Conservation (phyloP, 1,140 invertebrate species). For the Bactericera cockerelli region DNA sequence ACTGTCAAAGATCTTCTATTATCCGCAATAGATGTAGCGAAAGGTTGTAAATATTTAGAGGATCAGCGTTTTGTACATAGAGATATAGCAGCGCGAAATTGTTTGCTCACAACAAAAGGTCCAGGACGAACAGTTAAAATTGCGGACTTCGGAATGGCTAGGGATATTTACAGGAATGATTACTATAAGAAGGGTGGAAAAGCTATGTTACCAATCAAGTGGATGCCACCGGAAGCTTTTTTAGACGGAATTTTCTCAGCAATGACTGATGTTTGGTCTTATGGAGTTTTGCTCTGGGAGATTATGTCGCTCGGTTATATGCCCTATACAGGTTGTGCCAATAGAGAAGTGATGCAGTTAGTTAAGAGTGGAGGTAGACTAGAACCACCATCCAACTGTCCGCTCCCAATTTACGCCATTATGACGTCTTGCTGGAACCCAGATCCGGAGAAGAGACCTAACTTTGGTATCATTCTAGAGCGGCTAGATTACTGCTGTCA, state of each 20-base stretch:
- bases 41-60: conserved; percentile 91
- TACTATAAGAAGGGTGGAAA: conserved; percentile 96
- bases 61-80: conserved; percentile 93
- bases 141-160: conserved; percentile 95
- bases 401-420: conserved; percentile 66
- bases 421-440: conserved; percentile 92
- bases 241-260: conserved; percentile 93
- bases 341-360: conserved; percentile 93
- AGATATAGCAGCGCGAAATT: conserved; percentile 96
- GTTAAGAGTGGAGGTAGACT: conserved; percentile 79
- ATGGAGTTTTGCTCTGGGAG: conserved; percentile 93
- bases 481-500: conserved; percentile 70
- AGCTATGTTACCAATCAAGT: conserved; percentile 93
- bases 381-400: conserved; percentile 64
- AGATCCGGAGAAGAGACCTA: conserved; percentile 64
- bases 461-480: conserved; percentile 66
- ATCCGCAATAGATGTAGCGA: conserved; percentile 81
- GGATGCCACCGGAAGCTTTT: conserved; percentile 98
- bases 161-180: conserved; percentile 79
- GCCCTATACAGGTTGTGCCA: conserved; percentile 90
- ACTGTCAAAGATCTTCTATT: conserved; percentile 79
- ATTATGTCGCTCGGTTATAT: conserved; percentile 90
- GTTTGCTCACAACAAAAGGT: conserved; percentile 78
- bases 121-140: conserved; percentile 87
- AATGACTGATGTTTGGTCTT: conserved; percentile 98